phyloP scores from a whole-genome alignment of 2,113 vertebrate species.

The Gopherus evgoodei region DNA sequence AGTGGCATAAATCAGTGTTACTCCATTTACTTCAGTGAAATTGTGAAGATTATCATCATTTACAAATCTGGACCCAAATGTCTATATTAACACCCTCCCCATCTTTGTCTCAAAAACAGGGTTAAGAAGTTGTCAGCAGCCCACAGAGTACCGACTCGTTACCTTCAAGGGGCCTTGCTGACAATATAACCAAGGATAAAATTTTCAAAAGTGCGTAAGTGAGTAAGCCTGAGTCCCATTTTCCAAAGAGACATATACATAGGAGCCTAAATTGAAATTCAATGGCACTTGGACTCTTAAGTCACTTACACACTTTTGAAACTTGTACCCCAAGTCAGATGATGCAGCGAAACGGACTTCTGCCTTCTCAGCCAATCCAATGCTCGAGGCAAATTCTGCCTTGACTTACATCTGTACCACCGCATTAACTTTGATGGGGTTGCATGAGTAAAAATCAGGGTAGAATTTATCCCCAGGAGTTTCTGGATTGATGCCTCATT shows the following conservation, averaged over 20 bases:
- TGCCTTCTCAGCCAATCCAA: slow-evolving; percentile 12
- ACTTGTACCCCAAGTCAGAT: not conserved
- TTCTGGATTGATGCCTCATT: slow-evolving; percentile 50
- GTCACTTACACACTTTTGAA: not conserved
- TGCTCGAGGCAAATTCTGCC: not conserved
- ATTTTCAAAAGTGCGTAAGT: not conserved
- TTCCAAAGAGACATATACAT: not conserved
- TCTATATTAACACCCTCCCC: not conserved
- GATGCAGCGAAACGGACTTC: not conserved
- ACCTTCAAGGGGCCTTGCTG: slow-evolving; percentile 9
- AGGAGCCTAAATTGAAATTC: not conserved
- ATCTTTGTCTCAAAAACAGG: slow-evolving; percentile 29
- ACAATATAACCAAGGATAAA: not conserved
- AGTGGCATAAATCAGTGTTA: slow-evolving; percentile 1
- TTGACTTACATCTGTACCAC: slow-evolving; percentile 51
- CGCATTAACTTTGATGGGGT: slow-evolving; percentile 44
- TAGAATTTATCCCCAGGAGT: slow-evolving; percentile 49
- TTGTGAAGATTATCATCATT: accelerated
- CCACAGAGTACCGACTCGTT: not conserved
- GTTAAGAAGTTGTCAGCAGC: slow-evolving; percentile 33
- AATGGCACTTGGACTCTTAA: not conserved
- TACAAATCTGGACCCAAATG: not conserved
- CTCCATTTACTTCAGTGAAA: slow-evolving; percentile 16
- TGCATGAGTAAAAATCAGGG: slow-evolving; percentile 60
- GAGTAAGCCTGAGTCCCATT: not conserved